Evolutionary conservation across 2,888 invertebrate species (phyloP).

Genomic region (Mesorhabditis spiculigera): DNA sequence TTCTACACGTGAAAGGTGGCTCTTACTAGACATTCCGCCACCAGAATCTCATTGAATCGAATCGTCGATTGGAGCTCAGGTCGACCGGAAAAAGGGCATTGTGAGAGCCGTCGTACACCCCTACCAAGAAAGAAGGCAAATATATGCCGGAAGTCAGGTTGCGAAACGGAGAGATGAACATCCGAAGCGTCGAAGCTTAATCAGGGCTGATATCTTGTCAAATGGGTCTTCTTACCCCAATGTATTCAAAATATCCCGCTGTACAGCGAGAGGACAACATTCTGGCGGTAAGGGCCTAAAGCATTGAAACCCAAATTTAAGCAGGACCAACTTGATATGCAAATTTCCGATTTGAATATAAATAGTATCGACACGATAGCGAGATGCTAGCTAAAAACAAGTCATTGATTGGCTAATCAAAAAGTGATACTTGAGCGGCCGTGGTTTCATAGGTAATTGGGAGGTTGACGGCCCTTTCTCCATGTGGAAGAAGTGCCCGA

Average conservation of each 20-base stretch:
- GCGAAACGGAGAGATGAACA: neutral
- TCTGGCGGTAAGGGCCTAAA: neutral
- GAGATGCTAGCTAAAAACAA: neutral
- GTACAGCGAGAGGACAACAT: neutral
- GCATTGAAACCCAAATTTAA: neutral
- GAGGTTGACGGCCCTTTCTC: too few relatives aligned
- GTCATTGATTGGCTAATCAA: neutral
- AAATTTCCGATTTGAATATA: slow-evolving; percentile 1
- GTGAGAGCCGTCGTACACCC: too few relatives aligned
- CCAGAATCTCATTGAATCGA: neutral
- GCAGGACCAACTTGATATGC: slow-evolving; percentile 4
- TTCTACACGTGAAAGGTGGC: neutral
- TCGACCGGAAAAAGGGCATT: neutral
- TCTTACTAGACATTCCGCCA: neutral
- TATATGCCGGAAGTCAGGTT: neutral
- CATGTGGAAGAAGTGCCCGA: too few relatives aligned
- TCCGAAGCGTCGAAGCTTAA: neutral
- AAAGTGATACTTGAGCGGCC: neutral
- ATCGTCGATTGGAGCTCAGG: neutral
- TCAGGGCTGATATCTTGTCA: neutral
- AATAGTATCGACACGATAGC: neutral
- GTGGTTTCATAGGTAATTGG: too few relatives aligned
- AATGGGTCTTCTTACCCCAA: neutral
- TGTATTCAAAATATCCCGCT: neutral
- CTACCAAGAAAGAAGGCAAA: neutral